Base-by-base conservation (phyloP, 2,888 invertebrate species). In the Microctonus brassicae region DNA sequence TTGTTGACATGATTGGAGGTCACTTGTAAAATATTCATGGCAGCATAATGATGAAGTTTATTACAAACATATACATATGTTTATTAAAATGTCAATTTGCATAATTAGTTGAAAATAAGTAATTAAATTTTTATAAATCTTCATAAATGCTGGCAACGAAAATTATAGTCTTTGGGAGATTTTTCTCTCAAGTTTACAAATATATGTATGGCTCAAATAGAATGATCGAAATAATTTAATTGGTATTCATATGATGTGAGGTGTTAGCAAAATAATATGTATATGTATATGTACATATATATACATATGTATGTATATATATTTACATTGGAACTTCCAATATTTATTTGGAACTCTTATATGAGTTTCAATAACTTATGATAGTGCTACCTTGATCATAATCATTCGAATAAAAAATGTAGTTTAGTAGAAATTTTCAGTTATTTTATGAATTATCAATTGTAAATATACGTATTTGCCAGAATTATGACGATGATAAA, bases 1-100 rank as follows among this genome's bases (percentile, higher is more conserved):
- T 4, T 20, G 2, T 47, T 17, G 17, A 47, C 1, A 58, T 34
- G 33, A 58, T 33, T 17, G n/a, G 5, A 17, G 17, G 6, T 57
- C 33, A 58, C n/a, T 58, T 58, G 58, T 58, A 58, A 58, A 58
- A 33, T 58, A 58, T 34, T 33, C 58, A 58, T 20, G 29, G 58
- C 58, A 58, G 33, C 58, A 58, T 58, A 58, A 33, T 58, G 33
- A 58, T 34, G 29, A 58, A 57, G 5, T 24, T 26, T 13, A 24
- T 55, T n/a, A 24, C 33, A 58, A 3, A 58, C 5, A 17, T 22
- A 53, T 22, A 20, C 29, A 29, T 29, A 58, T 29, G 33, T 58
- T 29, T 17, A 58, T 4, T 55, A 26, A 26, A 22, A 24, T 24
- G 47, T 47, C 20, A 20, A 20, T 22, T 55, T 55, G 58, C 58